Evolutionary conservation across 2,113 vertebrate species (phyloP).

Genomic region (Procavia capensis): DNA sequence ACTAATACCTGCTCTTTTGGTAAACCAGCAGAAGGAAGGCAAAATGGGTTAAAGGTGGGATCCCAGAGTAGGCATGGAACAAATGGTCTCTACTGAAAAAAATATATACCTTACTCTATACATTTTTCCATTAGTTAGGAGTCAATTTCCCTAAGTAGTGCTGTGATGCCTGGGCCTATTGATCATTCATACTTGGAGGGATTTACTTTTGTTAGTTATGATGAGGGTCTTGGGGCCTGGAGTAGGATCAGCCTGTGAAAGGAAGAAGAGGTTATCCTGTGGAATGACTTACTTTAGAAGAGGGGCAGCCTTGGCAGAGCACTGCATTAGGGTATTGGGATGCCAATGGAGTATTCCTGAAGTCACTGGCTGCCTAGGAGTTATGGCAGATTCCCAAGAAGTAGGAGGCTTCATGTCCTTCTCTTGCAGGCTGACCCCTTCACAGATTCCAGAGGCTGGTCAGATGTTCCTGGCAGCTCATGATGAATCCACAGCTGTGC

Average conservation of each 20-base stretch:
- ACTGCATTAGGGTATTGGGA: not conserved
- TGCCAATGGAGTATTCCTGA: not conserved
- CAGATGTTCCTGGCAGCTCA: not conserved
- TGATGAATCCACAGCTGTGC: not conserved
- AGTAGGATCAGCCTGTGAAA: not conserved
- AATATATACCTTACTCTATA: not conserved
- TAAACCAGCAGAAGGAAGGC: not conserved
- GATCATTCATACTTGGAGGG: not conserved
- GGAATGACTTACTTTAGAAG: not conserved
- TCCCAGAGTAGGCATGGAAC: not conserved
- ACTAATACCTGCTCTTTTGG: not conserved
- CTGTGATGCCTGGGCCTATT: not conserved
- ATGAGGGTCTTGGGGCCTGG: not conserved
- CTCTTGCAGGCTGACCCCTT: not conserved
- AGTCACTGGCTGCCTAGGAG: not conserved
- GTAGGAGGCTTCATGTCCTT: not conserved
- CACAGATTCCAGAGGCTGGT: not conserved
- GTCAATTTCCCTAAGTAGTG: not conserved
- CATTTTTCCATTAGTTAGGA: not conserved
- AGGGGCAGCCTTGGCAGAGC: not conserved
- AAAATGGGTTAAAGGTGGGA: not conserved
- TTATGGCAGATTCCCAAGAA: not conserved
- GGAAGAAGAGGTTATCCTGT: not conserved
- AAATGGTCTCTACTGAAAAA: not conserved
- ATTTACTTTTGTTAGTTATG: slow-evolving; percentile 34